phyloP scores from a whole-genome alignment of 1,140 invertebrate species.

The Berghia stephanieae region DNA sequence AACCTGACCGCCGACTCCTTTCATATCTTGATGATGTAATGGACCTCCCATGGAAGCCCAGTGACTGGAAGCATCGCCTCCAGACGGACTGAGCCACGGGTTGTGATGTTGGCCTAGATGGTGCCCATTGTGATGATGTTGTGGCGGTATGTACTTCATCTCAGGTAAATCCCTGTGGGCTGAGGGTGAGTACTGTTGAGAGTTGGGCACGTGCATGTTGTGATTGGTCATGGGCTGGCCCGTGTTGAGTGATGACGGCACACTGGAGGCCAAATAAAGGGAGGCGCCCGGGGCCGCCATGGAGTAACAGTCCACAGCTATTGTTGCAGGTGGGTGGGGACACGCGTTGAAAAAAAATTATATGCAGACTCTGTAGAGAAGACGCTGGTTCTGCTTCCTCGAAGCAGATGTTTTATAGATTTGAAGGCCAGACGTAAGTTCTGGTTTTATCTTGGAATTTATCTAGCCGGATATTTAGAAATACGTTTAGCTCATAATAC shows the following conservation, averaged over 20 bases:
- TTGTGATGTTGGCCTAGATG: slow-evolving; percentile 74
- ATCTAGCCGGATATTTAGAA: too few species aligned
- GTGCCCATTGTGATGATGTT: slow-evolving; percentile 68
- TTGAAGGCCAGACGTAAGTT: too few species aligned
- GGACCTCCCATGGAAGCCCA: slow-evolving; percentile 74
- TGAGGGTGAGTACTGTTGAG: slow-evolving; percentile 31
- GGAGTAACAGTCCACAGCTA: slow-evolving; percentile 38
- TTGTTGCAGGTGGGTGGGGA: slow-evolving; percentile 15
- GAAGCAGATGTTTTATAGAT: too few species aligned
- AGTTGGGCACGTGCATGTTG: slow-evolving; percentile 44
- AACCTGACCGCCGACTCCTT: slow-evolving; percentile 68
- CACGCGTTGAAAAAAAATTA: too few species aligned
- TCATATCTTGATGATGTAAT: slow-evolving; percentile 49
- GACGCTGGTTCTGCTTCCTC: too few species aligned
- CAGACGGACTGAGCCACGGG: slow-evolving; percentile 82
- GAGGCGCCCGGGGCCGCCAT: slow-evolving; percentile 54
- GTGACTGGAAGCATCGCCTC: slow-evolving; percentile 73
- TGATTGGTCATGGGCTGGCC: slow-evolving; percentile 44
- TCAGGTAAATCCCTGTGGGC: slow-evolving; percentile 72
- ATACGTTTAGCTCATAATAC: too few species aligned
- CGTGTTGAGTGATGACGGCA: slow-evolving; percentile 50
- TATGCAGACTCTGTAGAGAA: too few species aligned
- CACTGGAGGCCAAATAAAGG: slow-evolving; percentile 51
- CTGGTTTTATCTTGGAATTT: too few species aligned
- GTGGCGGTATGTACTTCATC: slow-evolving; percentile 90